Conservation (phyloP, 1,140 invertebrate species). For the Melipona quadrifasciata region DNA sequence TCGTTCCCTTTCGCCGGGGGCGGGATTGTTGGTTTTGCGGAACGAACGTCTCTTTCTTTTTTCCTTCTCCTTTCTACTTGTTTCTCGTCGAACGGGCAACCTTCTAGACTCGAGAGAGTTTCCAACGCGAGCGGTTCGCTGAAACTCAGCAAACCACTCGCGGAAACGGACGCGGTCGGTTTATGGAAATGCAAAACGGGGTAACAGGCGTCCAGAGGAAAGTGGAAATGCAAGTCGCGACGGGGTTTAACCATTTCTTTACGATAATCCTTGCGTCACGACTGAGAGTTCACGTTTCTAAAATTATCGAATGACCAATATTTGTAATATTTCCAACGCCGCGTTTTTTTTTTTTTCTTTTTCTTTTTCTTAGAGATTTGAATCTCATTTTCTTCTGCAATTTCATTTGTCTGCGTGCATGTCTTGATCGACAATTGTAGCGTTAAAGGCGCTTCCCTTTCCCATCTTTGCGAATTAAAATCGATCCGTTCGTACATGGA, state of each 20-base stretch:
- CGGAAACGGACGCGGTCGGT: neutral
- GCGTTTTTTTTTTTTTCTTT: too few relatives aligned
- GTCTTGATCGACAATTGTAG: too few relatives aligned
- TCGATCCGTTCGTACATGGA: neutral
- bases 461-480: too few relatives aligned
- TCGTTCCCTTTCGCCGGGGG: neutral
- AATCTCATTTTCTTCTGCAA: too few relatives aligned
- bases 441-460: too few relatives aligned
- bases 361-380: too few relatives aligned
- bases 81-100: neutral
- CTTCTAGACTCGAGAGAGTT: neutral
- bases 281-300: too few relatives aligned
- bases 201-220: neutral
- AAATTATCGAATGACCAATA: too few relatives aligned
- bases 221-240: neutral
- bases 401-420: too few relatives aligned
- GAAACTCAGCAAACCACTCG: neutral
- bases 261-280: too few relatives aligned
- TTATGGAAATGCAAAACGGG: neutral
- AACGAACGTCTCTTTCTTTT: neutral
- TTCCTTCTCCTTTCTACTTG: neutral
- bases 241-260: neutral
- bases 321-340: too few relatives aligned
- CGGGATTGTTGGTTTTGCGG: constrained; percentile 5
- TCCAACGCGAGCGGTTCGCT: too few relatives aligned